Evolutionary conservation across 2,113 vertebrate species (phyloP), one percentile per base, ranked within the genome.

Genomic region (Aix galericulata): DNA sequence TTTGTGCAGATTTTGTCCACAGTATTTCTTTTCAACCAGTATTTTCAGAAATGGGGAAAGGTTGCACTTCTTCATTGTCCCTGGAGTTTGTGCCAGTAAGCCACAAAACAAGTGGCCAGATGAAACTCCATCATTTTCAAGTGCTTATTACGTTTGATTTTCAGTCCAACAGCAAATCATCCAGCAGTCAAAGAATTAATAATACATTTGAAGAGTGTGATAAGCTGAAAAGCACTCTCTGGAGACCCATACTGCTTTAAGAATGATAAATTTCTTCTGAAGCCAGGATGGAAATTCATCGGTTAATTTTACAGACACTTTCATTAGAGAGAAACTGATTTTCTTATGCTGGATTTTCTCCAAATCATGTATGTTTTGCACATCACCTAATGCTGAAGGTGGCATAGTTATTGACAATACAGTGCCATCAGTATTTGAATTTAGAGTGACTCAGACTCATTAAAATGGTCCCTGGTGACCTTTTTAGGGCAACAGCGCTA

Each of bases 181-280:
- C 40, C 66, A 73, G 36, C 36, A 87, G 56, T 48, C 75, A 73
- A 91, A 27, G 50, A 25, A 82, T 83, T 83, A 87, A 94, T 89
- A 73, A 82, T 71, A 53, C 46, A 86, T 46, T 42, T 95, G 32
- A 88, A 74, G 66, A 52, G 52, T 6, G 6, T 55, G 60, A 27
- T 93, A 83, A 94, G 67, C 56, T 75, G 46, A 52, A 90, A 90
- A 88, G 23, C 7, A 36, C n/a, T 58, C 91, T 68, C 80, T 75
- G 56, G 92, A 72, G 69, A 29, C 52, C 52, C 6, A 1, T 2
- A 1, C 32, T 72, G 52, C 64, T 75, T 64, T 58, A 78, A 22
- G 72, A 81, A 78, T 44, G 56, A 83, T 6, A 13, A 46, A 74
- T 64, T 38, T 6, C 34, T 81, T 29, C 60, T 6, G 1, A 72